Percentiles rank a stretch among this genome's conserved stretches.
Evolutionary conservation across 2,797 vertebrate species (phyloP).

Genomic region (Falco naumanni): DNA sequence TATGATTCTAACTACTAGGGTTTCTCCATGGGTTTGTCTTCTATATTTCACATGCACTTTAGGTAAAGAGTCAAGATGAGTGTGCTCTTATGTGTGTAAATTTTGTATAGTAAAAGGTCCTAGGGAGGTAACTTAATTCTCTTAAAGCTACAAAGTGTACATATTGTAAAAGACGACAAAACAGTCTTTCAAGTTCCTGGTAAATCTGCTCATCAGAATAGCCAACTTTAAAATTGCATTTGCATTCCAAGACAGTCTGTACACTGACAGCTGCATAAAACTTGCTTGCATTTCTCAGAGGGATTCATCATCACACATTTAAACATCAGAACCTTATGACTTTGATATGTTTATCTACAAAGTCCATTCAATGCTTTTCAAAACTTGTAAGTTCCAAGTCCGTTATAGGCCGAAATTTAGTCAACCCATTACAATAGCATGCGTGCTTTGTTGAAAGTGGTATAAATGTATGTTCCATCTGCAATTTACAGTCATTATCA

Average conservation of each 20-base stretch:
- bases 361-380: neutral
- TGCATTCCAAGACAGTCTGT: neutral
- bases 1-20: neutral
- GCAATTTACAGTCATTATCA: constrained; percentile 5
- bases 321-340: neutral
- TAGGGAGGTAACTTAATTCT: neutral
- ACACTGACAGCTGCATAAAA: neutral
- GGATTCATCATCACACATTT: neutral
- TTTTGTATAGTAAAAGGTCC: constrained; percentile 35
- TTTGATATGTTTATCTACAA: neutral
- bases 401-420: neutral
- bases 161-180: neutral
- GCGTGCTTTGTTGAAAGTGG: neutral
- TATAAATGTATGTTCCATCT: neutral
- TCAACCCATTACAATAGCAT: neutral
- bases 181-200: neutral
- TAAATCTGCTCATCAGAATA: neutral
- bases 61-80: constrained; percentile 6
- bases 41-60: constrained; percentile 53
- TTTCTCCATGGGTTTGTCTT: neutral
- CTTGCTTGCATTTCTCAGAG: neutral
- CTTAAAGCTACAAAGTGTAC: neutral
- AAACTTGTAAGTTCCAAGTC: neutral
- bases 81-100: neutral
- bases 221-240: neutral